Conservation (phyloP, 64 coral and sea anemone species). For the Porites lutea region DNA sequence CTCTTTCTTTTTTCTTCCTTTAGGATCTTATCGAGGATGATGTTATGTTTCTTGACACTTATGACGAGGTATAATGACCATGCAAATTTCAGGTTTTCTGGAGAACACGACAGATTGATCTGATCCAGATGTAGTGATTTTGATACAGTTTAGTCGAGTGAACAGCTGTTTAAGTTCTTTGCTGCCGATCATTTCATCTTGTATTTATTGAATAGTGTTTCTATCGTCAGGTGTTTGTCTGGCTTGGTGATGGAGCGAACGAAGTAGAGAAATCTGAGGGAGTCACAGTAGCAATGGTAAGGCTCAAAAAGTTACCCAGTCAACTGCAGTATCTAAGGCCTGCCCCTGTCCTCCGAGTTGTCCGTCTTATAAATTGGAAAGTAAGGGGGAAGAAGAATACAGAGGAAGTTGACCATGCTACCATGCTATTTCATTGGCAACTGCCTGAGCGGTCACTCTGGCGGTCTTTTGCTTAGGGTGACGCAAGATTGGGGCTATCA, state of each 20-base stretch:
- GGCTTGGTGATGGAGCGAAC: constrained; percentile 92
- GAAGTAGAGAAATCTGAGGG: constrained; percentile 84
- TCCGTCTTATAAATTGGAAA: too few species aligned
- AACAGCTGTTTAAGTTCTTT: neutral
- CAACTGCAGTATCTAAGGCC: too few species aligned
- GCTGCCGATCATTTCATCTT: neutral
- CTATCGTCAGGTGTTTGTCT: constrained; percentile 75
- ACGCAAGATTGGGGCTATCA: too few species aligned
- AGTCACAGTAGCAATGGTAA: constrained; percentile 86
- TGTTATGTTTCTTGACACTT: constrained; percentile 91
- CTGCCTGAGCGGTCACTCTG: too few species aligned
- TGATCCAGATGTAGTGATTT: too few species aligned
- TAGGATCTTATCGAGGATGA: constrained; percentile 96
- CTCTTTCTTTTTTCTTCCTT: neutral
- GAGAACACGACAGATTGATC: too few species aligned
- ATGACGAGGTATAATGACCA: constrained; percentile 75
- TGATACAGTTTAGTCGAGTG: neutral
- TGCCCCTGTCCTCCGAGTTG: too few species aligned
- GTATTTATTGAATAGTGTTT: neutral
- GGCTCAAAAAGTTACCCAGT: neutral
- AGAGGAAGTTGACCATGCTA: too few species aligned
- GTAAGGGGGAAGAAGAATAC: too few species aligned
- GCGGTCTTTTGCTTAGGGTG: too few species aligned
- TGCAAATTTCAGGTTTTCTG: too few species aligned
- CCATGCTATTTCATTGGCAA: too few species aligned